These are phyloP conservation scores for Otolemur crassicaudatus DNA, from an alignment of 2,797 vertebrate species.

Conservation along the genomic window DNA sequence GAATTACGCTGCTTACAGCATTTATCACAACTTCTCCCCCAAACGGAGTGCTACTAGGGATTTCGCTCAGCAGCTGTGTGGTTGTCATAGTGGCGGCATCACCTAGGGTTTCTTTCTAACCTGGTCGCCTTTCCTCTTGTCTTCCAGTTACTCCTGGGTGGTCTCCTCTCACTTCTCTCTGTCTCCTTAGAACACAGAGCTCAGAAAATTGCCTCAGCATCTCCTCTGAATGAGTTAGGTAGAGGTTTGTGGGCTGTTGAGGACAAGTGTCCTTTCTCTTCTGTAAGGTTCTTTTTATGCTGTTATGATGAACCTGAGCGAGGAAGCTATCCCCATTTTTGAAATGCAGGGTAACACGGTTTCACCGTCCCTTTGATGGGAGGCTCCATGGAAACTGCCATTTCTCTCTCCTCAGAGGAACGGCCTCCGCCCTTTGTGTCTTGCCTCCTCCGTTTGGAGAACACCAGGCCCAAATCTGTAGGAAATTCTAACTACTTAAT, in stretches of 20 bases:
- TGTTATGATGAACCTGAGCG: background rate
- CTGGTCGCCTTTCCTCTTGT: background rate
- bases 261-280: background rate
- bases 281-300: conserved; percentile 20
- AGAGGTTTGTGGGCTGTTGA: background rate
- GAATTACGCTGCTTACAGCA: conserved; percentile 48
- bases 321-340: background rate
- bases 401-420: conserved; percentile 47
- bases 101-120: conserved; percentile 12
- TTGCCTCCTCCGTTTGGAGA: conserved; percentile 47
- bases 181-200: conserved; percentile 24
- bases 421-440: background rate
- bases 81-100: background rate
- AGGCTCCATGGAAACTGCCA: conserved; percentile 13
- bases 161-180: conserved; percentile 7
- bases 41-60: background rate
- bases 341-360: background rate
- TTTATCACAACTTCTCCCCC: conserved; percentile 50
- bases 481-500: conserved; percentile 16
- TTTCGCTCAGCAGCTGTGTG: conserved; percentile 37
- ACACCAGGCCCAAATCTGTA: conserved; percentile 27
- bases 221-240: conserved; percentile 21
- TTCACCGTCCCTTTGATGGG: background rate
- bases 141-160: conserved; percentile 33
- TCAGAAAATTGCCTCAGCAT: conserved; percentile 57